Evolutionary conservation across 2,888 invertebrate genomes (phyloP).

Genomic region (Oscheius sp.): DNA sequence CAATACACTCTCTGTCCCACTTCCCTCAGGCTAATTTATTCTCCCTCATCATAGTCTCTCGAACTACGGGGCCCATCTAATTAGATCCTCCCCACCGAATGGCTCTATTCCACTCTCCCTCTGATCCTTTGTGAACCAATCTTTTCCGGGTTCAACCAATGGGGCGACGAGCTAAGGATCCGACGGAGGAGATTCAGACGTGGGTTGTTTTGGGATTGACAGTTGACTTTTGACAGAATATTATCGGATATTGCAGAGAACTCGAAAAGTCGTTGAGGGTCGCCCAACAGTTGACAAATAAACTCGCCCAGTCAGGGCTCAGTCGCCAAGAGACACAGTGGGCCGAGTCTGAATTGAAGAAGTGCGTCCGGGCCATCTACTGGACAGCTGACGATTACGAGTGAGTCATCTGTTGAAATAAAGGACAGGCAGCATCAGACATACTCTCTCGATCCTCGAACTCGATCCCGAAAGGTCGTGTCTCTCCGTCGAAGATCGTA

Average conservation of each 20-base stretch:
- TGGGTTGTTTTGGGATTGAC: background rate
- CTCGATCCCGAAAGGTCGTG: constrained; percentile 31
- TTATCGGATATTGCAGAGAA: constrained; percentile 15
- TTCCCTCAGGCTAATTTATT: constrained; percentile 23
- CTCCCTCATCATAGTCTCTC: constrained; percentile 22
- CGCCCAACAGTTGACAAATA: constrained; percentile 29
- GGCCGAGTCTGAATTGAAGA: constrained; percentile 35
- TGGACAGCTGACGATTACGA: constrained; percentile 37
- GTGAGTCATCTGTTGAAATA: constrained; percentile 1
- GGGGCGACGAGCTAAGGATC: constrained; percentile 29
- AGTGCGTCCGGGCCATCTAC: constrained; percentile 35
- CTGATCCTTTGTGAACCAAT: background rate
- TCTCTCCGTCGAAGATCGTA: constrained; percentile 41
- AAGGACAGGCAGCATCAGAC: constrained; percentile 9
- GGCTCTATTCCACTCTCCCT: constrained; percentile 7
- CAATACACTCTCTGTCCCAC: background rate
- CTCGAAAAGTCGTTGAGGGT: constrained; percentile 25
- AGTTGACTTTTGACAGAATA: background rate
- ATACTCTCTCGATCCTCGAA: constrained; percentile 36
- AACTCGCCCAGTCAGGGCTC: constrained; percentile 28
- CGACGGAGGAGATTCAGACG: constrained; percentile 38
- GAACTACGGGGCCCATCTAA: constrained; percentile 15
- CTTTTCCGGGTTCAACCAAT: background rate
- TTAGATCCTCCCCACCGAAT: constrained; percentile 22
- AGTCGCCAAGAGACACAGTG: constrained; percentile 36